Evolutionary conservation across 92 coral and sea anemone genomes (phyloP).

Genomic region (Muricea muricata): DNA sequence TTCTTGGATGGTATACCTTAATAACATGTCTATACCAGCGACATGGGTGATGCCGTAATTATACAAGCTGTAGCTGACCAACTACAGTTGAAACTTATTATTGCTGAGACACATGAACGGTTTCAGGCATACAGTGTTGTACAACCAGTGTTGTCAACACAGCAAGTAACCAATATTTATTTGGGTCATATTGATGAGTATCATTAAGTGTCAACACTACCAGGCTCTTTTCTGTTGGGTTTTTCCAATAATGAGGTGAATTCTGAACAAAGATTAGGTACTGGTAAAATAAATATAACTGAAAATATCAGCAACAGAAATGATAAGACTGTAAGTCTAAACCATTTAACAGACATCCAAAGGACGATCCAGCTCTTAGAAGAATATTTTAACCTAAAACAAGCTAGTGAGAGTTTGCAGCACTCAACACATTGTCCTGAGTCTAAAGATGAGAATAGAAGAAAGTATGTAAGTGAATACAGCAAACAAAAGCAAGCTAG

Average conservation of each 20-base stretch:
- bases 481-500: background rate
- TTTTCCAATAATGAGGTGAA: background rate
- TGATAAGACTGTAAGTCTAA: background rate
- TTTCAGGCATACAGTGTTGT: background rate
- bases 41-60: conserved; percentile 11
- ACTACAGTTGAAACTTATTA: background rate
- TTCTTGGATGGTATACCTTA: conserved; percentile 47
- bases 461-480: background rate
- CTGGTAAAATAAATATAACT: background rate
- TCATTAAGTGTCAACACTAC: conserved; percentile 48
- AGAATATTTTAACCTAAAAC: background rate
- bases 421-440: background rate
- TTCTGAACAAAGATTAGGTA: background rate
- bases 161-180: conserved; percentile 24
- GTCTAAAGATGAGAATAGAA: background rate
- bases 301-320: background rate
- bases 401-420: background rate
- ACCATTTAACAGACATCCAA: background rate
- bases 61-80: conserved; percentile 8
- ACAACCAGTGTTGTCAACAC: background rate
- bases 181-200: conserved; percentile 42
- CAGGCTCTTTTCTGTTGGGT: conserved; percentile 18
- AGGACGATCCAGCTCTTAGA: background rate
- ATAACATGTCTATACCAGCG: conserved; percentile 52
- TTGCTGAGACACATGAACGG: background rate